Conservation (phyloP, 2,797 vertebrate species). For the Tolypeutes matacus region DNA sequence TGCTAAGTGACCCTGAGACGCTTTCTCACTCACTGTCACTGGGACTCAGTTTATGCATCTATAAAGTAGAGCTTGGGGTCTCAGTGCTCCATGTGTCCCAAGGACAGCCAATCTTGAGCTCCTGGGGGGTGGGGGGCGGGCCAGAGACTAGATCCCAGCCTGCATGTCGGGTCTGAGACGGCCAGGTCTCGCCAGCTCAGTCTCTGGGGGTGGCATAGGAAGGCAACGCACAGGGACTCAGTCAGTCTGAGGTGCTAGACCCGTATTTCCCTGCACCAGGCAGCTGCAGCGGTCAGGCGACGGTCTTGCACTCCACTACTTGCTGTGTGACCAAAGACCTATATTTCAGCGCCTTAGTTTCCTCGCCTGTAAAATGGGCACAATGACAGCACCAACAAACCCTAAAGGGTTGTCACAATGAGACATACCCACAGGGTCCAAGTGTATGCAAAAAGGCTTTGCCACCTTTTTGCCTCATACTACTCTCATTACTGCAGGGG, state of each 20-base stretch:
- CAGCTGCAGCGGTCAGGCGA: background rate
- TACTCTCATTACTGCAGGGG: too few species aligned
- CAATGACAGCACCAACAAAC: background rate
- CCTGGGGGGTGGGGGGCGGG: too few species aligned
- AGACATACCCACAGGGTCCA: too few species aligned
- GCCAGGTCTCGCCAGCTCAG: background rate
- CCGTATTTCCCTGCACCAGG: background rate
- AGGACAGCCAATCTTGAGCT: background rate
- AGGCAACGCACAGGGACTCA: rapidly evolving
- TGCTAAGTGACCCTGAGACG: background rate
- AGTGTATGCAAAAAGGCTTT: too few species aligned
- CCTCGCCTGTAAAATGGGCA: background rate
- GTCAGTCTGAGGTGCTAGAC: background rate
- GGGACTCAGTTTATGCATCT: background rate
- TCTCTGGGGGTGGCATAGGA: background rate
- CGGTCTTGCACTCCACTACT: too few species aligned
- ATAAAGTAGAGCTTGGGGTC: background rate
- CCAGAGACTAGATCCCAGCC: background rate
- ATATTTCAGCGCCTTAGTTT: background rate
- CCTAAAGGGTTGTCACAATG: too few species aligned
- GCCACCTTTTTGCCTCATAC: background rate
- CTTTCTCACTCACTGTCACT: background rate
- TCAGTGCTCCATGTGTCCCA: background rate
- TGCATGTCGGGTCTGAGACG: background rate
- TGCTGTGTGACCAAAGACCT: background rate